A percentile compares a stretch with the other conserved stretches of the same genome.
phyloP scores from a whole-genome alignment of 2,797 vertebrate species.

The Gymnocypris eckloni region DNA sequence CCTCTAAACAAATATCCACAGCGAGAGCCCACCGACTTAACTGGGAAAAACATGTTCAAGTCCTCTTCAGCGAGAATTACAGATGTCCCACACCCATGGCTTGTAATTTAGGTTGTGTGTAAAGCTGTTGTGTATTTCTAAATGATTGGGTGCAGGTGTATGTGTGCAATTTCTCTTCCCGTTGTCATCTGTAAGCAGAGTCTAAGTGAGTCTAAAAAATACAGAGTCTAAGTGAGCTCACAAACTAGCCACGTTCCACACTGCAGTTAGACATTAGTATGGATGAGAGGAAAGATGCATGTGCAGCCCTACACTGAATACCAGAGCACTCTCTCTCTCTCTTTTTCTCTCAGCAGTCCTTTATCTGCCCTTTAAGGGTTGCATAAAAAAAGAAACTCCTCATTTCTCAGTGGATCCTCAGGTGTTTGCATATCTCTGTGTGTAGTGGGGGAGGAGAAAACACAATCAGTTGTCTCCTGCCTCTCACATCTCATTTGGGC shows the following conservation, averaged over 20 bases:
- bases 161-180: not conserved
- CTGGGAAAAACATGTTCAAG: constrained; percentile 32
- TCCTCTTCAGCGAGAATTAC: constrained; percentile 27
- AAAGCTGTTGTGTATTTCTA: not conserved
- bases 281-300: constrained; percentile 36
- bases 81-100: not conserved
- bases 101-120: constrained; percentile 24
- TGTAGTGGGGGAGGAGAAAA: constrained; percentile 39
- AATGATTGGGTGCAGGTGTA: constrained; percentile 12
- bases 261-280: constrained; percentile 51
- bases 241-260: constrained; percentile 27
- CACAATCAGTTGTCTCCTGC: constrained; percentile 62
- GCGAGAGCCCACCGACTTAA: constrained; percentile 30
- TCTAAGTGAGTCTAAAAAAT: constrained; percentile 14
- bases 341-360: constrained; percentile 3
- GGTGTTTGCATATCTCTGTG: not conserved
- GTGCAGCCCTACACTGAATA: constrained; percentile 46
- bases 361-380: constrained; percentile 33
- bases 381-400: constrained; percentile 9
- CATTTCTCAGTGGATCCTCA: not conserved
- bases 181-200: constrained; percentile 8
- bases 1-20: constrained; percentile 43
- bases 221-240: constrained; percentile 18
- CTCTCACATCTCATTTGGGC: constrained; percentile 62
- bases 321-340: constrained; percentile 16